phyloP scores from a whole-genome alignment of 2,797 vertebrate genomes.

The Anguilla anguilla region DNA sequence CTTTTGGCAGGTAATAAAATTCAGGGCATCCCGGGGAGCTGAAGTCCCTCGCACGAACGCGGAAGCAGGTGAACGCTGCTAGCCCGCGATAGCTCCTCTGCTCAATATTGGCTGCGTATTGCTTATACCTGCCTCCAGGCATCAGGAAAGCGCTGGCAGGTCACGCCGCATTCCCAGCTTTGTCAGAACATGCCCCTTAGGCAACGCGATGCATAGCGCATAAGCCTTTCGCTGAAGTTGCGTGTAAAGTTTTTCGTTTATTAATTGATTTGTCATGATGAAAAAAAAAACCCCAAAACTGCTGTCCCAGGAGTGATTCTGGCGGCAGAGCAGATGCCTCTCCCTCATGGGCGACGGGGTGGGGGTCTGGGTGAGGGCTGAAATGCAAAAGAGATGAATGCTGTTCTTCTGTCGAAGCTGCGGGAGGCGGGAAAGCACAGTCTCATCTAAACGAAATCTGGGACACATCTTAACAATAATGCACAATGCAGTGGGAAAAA shows the following conservation, averaged over 20 bases:
- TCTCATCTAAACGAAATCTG: slow-evolving; percentile 32
- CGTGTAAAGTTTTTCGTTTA: slow-evolving; percentile 36
- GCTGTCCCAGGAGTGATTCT: slow-evolving; percentile 25
- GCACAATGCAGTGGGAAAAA: not conserved
- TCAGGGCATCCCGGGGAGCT: slow-evolving; percentile 36
- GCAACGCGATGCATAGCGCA: slow-evolving; percentile 36
- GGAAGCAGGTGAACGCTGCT: slow-evolving; percentile 43
- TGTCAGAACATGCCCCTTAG: slow-evolving; percentile 37
- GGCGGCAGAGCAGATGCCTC: slow-evolving; percentile 32
- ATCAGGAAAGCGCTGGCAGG: slow-evolving; percentile 17
- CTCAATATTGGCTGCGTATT: slow-evolving; percentile 38
- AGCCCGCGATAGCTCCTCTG: slow-evolving; percentile 41
- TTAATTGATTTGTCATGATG: slow-evolving; percentile 47
- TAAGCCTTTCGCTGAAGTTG: slow-evolving; percentile 26
- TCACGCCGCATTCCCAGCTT: slow-evolving; percentile 21
- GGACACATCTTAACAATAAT: not conserved
- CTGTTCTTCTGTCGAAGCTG: slow-evolving; percentile 17
- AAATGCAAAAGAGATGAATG: not conserved
- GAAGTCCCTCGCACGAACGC: slow-evolving; percentile 41
- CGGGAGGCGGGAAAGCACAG: not conserved
- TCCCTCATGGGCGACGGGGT: slow-evolving; percentile 31
- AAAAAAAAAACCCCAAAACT: slow-evolving; percentile 26
- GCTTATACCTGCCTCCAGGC: slow-evolving; percentile 23
- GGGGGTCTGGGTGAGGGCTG: not conserved
- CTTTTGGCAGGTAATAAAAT: slow-evolving; percentile 32